Evolutionary conservation across 2,113 vertebrate species (phyloP).

Genomic region (Sander lucioperca): DNA sequence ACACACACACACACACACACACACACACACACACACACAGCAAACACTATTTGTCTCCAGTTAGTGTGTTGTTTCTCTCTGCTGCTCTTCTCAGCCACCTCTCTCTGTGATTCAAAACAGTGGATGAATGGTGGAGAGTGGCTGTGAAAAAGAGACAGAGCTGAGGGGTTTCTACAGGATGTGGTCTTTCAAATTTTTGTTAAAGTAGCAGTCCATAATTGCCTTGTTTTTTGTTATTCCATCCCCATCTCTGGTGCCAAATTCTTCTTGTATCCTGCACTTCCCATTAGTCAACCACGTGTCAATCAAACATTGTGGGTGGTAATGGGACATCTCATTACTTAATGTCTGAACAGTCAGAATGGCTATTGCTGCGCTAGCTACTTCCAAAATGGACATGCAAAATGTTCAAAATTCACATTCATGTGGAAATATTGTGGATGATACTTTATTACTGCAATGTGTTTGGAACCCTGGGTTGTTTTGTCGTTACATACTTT

Average conservation of each 20-base stretch:
- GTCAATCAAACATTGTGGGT: constrained; percentile 48
- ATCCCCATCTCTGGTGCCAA: constrained; percentile 13
- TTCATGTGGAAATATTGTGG: background rate
- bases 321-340: constrained; percentile 13
- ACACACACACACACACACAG: background rate
- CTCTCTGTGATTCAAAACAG: constrained; percentile 18
- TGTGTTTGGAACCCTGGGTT: too few relatives aligned
- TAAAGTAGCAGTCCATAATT: background rate
- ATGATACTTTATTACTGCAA: too few relatives aligned
- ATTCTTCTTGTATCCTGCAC: background rate
- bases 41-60: constrained; percentile 32
- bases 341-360: background rate
- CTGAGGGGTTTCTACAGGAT: background rate
- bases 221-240: background rate
- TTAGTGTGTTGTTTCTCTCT: constrained; percentile 28
- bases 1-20: constrained; percentile 18
- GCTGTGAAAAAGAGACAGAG: constrained; percentile 3
- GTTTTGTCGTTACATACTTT: too few relatives aligned
- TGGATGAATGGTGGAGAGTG: background rate
- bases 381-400: background rate
- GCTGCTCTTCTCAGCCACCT: constrained; percentile 21
- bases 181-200: constrained; percentile 39
- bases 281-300: background rate
- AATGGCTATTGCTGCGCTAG: background rate
- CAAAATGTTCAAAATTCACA: background rate